Conservation (phyloP, 2,113 vertebrate genomes). For the Bujurquina vittata region DNA sequence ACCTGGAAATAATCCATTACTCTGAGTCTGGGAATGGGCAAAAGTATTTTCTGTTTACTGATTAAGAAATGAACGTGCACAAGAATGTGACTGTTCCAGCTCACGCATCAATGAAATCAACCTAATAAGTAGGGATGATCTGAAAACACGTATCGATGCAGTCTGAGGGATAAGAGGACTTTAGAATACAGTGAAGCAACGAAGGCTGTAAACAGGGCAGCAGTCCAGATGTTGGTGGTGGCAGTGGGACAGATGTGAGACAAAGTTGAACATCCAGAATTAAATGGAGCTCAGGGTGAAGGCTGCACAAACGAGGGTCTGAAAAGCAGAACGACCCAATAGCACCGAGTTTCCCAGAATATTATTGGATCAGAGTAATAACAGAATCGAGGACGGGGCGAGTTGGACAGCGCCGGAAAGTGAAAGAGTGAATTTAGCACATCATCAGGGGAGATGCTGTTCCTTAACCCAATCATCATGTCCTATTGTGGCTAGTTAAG, state of each 20-base stretch:
- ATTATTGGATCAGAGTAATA: neutral
- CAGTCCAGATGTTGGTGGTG: neutral
- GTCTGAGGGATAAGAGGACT: neutral
- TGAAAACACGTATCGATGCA: too few species aligned
- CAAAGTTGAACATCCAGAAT: neutral
- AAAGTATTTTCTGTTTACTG: too few species aligned
- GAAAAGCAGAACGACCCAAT: neutral
- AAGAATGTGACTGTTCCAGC: neutral
- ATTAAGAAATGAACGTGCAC: too few species aligned
- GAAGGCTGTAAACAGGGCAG: neutral
- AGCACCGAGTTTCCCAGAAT: neutral
- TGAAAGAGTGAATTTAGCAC: too few species aligned
- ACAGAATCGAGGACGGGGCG: neutral
- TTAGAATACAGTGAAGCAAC: neutral
- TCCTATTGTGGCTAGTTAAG: too few species aligned
- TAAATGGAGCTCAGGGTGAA: neutral
- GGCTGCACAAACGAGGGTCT: neutral
- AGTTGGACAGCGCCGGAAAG: neutral
- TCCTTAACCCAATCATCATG: neutral
- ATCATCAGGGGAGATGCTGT: neutral
- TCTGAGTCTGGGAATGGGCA: too few species aligned
- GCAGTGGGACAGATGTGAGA: neutral
- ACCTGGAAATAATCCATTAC: neutral
- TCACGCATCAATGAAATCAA: neutral
- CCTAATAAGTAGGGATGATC: neutral